Conservation (phyloP, 2,888 invertebrate species). For the Ormia ochracea region DNA sequence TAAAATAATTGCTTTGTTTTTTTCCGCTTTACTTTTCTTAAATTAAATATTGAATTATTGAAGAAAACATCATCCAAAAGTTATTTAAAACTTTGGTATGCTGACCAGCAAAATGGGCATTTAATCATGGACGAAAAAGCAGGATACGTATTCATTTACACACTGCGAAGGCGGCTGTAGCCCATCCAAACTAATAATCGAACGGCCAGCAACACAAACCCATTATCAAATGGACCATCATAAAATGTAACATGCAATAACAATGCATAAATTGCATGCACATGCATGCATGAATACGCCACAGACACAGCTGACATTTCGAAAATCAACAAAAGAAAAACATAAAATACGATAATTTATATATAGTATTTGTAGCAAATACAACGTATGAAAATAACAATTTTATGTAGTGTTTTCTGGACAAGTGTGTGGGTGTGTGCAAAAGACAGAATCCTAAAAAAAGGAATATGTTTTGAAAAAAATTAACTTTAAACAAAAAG, state of each 20-base stretch:
- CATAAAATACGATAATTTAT: not conserved
- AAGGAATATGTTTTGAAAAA: not conserved
- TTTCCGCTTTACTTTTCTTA: too few relatives aligned
- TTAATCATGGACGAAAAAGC: not conserved
- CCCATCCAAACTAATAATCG: not conserved
- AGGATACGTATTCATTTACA: conserved; percentile 16
- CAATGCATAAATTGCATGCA: conserved; percentile 49
- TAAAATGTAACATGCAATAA: conserved; percentile 46
- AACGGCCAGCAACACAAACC: not conserved
- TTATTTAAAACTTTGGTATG: not conserved
- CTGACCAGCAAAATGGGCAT: not conserved
- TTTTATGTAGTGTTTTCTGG: conserved; percentile 2
- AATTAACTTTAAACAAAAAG: not conserved
- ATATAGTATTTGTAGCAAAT: conserved; percentile 6
- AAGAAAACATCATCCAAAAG: not conserved
- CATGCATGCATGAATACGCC: conserved; percentile 58
- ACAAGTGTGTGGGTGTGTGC: conserved; percentile 24
- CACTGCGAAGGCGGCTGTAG: not conserved
- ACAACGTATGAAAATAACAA: not conserved
- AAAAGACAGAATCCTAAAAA: conserved; percentile 1
- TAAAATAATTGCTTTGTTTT: too few relatives aligned
- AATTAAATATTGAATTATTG: too few relatives aligned
- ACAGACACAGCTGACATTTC: conserved; percentile 34
- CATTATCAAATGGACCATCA: conserved; percentile 42
- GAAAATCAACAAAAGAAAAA: conserved; percentile 10